A percentile compares a stretch with the other conserved stretches of the same genome.
These are phyloP conservation scores for Andrena trimmerana DNA, from an alignment of 2,888 invertebrate genomes.

Conservation along the genomic window DNA sequence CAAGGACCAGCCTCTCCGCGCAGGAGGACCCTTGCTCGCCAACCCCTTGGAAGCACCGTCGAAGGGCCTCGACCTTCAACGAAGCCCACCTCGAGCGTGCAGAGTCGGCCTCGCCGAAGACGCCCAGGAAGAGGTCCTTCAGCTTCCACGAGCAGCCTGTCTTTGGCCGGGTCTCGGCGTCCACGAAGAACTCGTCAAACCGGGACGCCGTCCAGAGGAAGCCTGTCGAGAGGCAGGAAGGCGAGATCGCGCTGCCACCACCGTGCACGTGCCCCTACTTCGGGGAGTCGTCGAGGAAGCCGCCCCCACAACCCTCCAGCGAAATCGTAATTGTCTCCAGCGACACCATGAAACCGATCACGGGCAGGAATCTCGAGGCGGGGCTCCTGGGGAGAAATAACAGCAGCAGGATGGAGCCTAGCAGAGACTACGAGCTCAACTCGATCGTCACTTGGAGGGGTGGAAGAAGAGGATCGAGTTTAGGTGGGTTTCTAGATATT, in stretches of 20 bases:
- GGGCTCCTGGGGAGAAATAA: constrained; percentile 63
- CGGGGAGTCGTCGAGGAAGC: constrained; percentile 88
- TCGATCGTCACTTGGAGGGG: constrained; percentile 90
- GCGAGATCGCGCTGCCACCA: constrained; percentile 86
- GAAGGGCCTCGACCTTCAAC: constrained; percentile 86
- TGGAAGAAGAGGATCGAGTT: constrained; percentile 90
- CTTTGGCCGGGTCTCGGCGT: constrained; percentile 56
- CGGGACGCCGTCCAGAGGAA: constrained; percentile 47
- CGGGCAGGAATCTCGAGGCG: constrained; percentile 57
- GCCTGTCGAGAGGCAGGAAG: constrained; percentile 28
- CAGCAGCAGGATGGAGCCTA: constrained; percentile 85
- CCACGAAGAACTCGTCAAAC: constrained; percentile 60
- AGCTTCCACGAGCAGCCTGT: constrained; percentile 85
- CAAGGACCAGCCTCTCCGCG: constrained; percentile 75
- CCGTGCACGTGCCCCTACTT: constrained; percentile 94
- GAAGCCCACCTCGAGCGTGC: constrained; percentile 84
- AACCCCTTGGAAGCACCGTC: constrained; percentile 76
- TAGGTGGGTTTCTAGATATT: constrained; percentile 86
- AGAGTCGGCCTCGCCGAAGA: constrained; percentile 82
- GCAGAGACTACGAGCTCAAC: constrained; percentile 82
- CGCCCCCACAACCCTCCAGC: constrained; percentile 83
- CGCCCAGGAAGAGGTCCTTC: constrained; percentile 84
- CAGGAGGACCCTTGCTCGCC: constrained; percentile 71
- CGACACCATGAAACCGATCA: constrained; percentile 85
- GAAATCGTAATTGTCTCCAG: constrained; percentile 87